These are phyloP conservation scores for Salvelinus alpinus DNA, from an alignment of 2,113 vertebrate genomes.

Conservation along the genomic window DNA sequence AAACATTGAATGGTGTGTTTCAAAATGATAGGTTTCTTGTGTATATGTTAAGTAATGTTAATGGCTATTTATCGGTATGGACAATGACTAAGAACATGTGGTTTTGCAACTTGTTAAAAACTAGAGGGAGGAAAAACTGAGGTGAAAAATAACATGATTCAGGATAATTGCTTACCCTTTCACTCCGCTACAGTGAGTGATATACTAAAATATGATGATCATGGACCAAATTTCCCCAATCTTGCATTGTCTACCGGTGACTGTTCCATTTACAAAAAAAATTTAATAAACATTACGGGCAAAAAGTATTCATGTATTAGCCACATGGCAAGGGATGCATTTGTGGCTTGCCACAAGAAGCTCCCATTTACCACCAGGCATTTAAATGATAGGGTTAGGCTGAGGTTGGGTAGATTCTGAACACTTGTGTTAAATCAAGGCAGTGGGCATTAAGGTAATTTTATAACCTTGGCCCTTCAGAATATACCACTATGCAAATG, in stretches of 20 bases:
- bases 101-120: not conserved
- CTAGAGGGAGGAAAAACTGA: not conserved
- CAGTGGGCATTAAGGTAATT: conserved; percentile 19
- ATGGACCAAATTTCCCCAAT: no score
- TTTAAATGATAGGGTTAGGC: no score
- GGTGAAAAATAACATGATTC: not conserved
- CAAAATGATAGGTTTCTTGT: no score
- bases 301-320: no score
- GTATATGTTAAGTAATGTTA: no score
- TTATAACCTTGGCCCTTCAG: conserved; percentile 6
- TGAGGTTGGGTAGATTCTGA: conserved; percentile 18
- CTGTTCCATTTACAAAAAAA: no score
- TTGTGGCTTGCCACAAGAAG: not conserved
- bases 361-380: conserved; percentile 1
- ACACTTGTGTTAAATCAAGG: conserved; percentile 21
- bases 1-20: no score
- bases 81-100: not conserved
- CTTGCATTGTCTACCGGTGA: no score
- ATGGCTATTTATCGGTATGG: not conserved
- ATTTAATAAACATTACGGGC: no score
- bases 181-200: no score
- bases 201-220: no score
- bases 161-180: not conserved
- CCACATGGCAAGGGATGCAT: not conserved
- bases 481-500: no score